Percentiles rank a stretch among this genome's conserved stretches.
Evolutionary conservation across 2,888 invertebrate genomes (phyloP).

Genomic region (Ornithoptera alexandrae): DNA sequence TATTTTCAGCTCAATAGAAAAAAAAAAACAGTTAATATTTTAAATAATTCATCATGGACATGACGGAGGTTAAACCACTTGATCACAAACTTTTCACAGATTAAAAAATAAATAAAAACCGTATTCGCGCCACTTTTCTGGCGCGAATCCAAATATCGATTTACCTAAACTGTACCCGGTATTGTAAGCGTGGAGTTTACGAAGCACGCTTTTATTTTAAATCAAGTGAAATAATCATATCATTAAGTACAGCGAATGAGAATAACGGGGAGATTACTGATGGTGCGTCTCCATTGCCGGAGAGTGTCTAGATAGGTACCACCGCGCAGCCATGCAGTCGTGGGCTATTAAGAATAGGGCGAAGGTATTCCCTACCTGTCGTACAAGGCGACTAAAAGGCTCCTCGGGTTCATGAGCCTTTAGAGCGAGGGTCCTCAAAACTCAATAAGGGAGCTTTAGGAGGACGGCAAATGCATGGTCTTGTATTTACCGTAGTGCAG

Average conservation of each 20-base stretch:
- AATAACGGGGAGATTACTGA: neutral
- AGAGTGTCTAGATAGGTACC: too few relatives aligned
- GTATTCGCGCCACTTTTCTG: constrained; percentile 22
- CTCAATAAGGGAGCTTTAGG: too few relatives aligned
- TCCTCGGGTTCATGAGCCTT: too few relatives aligned
- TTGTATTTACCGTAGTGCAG: too few relatives aligned
- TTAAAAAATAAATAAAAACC: constrained; percentile 24
- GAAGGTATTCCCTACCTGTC: too few relatives aligned
- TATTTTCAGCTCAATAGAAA: neutral
- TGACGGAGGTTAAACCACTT: constrained; percentile 22
- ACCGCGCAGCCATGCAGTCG: too few relatives aligned
- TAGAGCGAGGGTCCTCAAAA: too few relatives aligned
- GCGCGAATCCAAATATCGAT: constrained; percentile 27
- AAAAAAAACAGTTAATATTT: neutral
- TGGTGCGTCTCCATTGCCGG: too few relatives aligned
- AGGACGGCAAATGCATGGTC: too few relatives aligned
- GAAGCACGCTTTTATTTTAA: neutral
- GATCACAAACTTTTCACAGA: constrained; percentile 17
- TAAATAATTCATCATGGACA: constrained; percentile 12
- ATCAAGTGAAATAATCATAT: neutral
- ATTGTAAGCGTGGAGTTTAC: constrained; percentile 1
- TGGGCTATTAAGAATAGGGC: too few relatives aligned
- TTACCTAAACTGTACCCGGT: constrained; percentile 14
- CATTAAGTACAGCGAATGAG: neutral
- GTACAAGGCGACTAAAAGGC: too few relatives aligned